Evolutionary conservation across 1,140 invertebrate genomes (phyloP).

Genomic region (Zaprionus kolodkinae): DNA sequence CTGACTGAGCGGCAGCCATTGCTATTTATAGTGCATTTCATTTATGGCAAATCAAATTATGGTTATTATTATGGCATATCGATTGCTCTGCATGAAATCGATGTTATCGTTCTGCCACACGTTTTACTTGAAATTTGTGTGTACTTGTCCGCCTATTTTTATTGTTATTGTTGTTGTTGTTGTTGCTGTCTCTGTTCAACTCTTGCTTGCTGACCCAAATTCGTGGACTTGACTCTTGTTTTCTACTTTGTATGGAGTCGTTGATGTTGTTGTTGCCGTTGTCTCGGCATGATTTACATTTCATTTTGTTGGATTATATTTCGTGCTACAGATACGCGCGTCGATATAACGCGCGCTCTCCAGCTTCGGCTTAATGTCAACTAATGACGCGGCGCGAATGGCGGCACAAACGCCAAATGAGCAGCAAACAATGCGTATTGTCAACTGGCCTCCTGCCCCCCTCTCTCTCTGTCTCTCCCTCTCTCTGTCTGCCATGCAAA

Average conservation of each 20-base stretch:
- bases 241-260: constrained; percentile 51
- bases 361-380: constrained; percentile 43
- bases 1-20: background rate
- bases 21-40: background rate
- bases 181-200: constrained; percentile 29
- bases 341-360: constrained; percentile 25
- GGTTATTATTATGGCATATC: background rate
- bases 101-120: constrained; percentile 44
- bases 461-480: constrained; percentile 26
- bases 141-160: too few relatives aligned
- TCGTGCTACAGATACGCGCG: constrained; percentile 12
- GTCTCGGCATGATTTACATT: constrained; percentile 53
- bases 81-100: constrained; percentile 57
- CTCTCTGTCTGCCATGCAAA: constrained; percentile 60
- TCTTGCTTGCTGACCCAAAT: constrained; percentile 63
- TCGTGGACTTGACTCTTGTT: constrained; percentile 63
- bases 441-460: constrained; percentile 34
- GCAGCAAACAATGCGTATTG: constrained; percentile 33
- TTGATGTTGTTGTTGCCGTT: constrained; percentile 21
- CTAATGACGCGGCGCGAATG: constrained; percentile 44
- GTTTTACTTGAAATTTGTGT: constrained; percentile 48
- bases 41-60: background rate
- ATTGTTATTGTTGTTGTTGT: constrained; percentile 30
- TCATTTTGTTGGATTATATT: constrained; percentile 40
- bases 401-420: constrained; percentile 14